Base-by-base conservation (phyloP, 2,888 invertebrate genomes). In the Plemyria rubiginata region DNA sequence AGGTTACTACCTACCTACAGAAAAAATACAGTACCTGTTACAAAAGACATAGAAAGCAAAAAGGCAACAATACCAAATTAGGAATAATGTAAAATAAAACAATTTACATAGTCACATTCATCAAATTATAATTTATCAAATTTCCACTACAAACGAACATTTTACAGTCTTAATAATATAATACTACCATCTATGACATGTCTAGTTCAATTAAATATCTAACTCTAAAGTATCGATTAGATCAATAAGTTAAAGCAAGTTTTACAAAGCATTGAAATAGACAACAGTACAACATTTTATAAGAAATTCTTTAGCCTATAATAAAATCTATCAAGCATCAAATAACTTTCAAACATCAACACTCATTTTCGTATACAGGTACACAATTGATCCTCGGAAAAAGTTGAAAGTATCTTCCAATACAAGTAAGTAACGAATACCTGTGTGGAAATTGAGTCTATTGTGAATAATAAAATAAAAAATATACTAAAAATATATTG, bases 131-230 rank as follows among this genome's bases (percentile, higher is more conserved):
- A 74, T 79, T 75, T 63, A 56, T 76, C 59, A 76, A 77, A 78
- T 78, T 75, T 78, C 72, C 28, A 60, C 64, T 60, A 65, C 67
- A 59, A 61, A 74, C 68, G 71, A 73, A 50, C 15, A 71, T 73
- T 73, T 73, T 73, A 76, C 74, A 80, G 70, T 76, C 79, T 78
- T 78, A 74, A 71, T 70, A 73, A 76, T 66, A 65, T 63, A 68
- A 62, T 66, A 70, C 68, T 66, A 65, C 58, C 60, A 62, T 71
- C 73, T 73, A 71, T 64, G 70, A 73, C 68, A 68, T 66, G 56
- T 65, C 64, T 68, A 65, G 50, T 51, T 63, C 53, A 55, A 53
- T 53, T 55, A 56, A 56, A 38, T 32, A 58, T 53, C 64, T 64
- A 54, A 60, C 58, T 61, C 60, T 68, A 65, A 64, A 62, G 58